Percentiles rank a stretch among this genome's conserved stretches.
These are phyloP conservation scores for Burhinus oedicnemus DNA, from an alignment of 2,113 vertebrate genomes.

Conservation along the genomic window DNA sequence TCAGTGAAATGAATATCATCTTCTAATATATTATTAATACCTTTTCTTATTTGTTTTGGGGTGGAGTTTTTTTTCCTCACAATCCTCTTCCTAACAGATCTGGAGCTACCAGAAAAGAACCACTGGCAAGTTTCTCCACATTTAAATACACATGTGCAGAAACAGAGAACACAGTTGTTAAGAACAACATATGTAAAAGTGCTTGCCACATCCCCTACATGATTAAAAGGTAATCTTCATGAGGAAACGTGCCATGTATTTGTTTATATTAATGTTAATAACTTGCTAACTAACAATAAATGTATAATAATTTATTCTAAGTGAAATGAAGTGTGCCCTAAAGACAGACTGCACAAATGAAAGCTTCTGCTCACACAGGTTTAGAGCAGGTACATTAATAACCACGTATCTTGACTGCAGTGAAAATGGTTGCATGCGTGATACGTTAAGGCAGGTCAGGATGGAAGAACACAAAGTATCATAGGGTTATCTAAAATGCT, in stretches of 20 bases:
- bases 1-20: not conserved
- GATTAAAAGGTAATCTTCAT: constrained; percentile 32
- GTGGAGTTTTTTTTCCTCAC: not conserved
- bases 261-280: constrained; percentile 68
- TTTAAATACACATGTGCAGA: not conserved
- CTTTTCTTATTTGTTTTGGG: not conserved
- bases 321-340: constrained; percentile 35
- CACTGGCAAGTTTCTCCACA: not conserved
- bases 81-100: not conserved
- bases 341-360: constrained; percentile 15
- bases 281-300: constrained; percentile 53
- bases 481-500: not conserved
- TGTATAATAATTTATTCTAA: constrained; percentile 66
- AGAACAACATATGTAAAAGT: not conserved
- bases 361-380: not conserved
- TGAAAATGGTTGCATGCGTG: not conserved
- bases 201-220: not conserved
- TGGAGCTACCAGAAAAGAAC: not conserved
- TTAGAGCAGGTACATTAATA: not conserved
- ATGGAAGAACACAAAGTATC: not conserved
- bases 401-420: not conserved
- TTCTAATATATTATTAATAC: not conserved
- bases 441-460: not conserved
- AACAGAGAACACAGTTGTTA: not conserved
- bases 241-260: not conserved